These are phyloP conservation scores for Parus major DNA, from an alignment of 2,113 vertebrate genomes.

Conservation along the genomic window DNA sequence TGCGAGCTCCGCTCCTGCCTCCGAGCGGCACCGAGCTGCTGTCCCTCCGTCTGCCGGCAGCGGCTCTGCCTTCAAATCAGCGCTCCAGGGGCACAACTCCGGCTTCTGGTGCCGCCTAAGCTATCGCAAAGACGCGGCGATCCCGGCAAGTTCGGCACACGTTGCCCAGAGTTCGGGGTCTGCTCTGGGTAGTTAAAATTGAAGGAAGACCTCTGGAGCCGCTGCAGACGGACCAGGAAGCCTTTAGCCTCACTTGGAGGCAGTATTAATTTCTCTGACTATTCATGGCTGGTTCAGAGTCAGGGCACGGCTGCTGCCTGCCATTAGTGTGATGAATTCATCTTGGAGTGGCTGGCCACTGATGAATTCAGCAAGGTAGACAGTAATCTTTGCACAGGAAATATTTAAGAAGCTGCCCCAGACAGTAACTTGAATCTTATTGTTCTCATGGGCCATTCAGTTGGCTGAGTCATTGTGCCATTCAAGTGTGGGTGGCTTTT, in stretches of 20 bases:
- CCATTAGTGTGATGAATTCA: background rate
- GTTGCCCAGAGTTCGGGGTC: background rate
- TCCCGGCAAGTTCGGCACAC: background rate
- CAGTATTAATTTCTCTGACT: background rate
- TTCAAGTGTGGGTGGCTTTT: background rate
- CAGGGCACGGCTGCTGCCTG: background rate
- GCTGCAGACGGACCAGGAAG: background rate
- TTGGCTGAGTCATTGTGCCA: background rate
- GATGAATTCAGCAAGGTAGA: background rate
- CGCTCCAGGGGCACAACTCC: fast-evolving
- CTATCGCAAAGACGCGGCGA: background rate
- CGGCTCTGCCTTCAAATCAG: fast-evolving
- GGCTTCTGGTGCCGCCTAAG: fast-evolving
- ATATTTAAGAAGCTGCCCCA: background rate
- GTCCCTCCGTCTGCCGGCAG: fast-evolving
- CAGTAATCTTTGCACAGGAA: background rate
- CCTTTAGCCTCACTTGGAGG: background rate
- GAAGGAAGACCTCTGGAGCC: background rate
- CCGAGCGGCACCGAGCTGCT: fast-evolving
- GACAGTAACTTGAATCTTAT: background rate
- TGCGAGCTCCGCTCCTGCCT: background rate
- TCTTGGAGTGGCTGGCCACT: background rate
- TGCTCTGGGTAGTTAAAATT: background rate
- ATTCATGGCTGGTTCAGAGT: background rate
- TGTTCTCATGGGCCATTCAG: background rate